Base-by-base conservation (phyloP, 2,797 vertebrate genomes). In the Argya squamiceps region DNA sequence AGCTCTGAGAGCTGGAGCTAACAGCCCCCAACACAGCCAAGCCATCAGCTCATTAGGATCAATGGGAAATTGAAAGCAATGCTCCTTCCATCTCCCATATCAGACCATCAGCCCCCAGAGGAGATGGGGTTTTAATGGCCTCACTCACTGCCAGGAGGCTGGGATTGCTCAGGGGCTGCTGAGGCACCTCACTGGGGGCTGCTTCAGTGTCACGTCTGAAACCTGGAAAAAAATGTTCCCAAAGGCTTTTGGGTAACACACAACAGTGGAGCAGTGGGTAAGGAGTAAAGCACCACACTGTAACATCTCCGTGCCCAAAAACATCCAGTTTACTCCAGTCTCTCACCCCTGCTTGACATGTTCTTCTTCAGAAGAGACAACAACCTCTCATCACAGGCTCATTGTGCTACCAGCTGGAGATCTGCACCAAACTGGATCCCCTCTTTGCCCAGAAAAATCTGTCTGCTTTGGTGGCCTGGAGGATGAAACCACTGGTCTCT, bases 61-160 rank as follows among this genome's bases (percentile, higher is more conserved):
- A 83, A 71, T 36, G 56, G 90, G 73, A 96, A 97, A 95, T 24
- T 44, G 74, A 95, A 96, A 95, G 78, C 3, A 21, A 67, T 24
- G 70, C 64, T 80, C 64, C 84, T 84, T 73, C 84, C 79, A 43
- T 70, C 79, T 88, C 68, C 49, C 6, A 0, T 73, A 92, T 82
- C 73, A 94, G 58, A 58, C 19, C 60, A 94, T 49, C 90, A 55
- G 70, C 34, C 64, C 93, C 65, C 89, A 65, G 58, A 79, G 67
- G 70, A 94, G 41, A 67, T 10, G 41, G 76, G 39, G n/a, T 58
- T 95, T 92, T 92, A 94, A 93, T 36, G 55, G 89, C 56, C 41
- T 47, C 16, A 11, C 26, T 81, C 5, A 6, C 18, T 46, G 39
- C 26, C 5, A 21, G 27, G 56, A 93, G 50, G 29, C 62, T 60